These are phyloP conservation scores for Ciconia boyciana DNA, from an alignment of 2,113 vertebrate genomes.

Conservation along the genomic window DNA sequence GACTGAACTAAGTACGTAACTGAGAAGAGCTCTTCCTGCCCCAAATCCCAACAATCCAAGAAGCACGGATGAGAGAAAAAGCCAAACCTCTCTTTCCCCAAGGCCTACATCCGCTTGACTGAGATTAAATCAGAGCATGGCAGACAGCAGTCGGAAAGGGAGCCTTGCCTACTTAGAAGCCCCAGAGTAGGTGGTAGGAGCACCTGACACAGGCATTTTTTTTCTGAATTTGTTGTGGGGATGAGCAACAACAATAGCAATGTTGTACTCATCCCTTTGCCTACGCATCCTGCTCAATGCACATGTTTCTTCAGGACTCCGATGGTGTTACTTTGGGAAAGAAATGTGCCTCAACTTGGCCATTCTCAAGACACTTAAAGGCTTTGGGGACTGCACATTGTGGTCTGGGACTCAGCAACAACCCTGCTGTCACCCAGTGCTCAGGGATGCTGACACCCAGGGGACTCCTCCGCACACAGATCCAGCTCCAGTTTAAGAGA, in stretches of 20 bases:
- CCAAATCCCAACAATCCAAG: not conserved
- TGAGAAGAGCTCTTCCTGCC: not conserved
- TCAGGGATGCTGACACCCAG: not conserved
- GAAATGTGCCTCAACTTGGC: not conserved
- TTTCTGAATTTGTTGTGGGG: not conserved
- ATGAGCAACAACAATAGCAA: not conserved
- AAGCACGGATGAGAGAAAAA: not conserved
- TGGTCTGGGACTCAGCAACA: not conserved
- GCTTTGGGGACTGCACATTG: not conserved
- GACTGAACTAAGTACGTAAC: not conserved
- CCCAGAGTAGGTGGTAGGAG: not conserved
- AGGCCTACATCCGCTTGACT: not conserved
- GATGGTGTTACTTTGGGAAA: not conserved
- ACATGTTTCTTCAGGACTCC: fast-evolving
- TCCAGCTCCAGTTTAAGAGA: not conserved
- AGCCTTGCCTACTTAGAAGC: not conserved
- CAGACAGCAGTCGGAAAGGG: not conserved
- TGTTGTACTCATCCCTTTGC: not conserved
- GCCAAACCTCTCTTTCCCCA: not conserved
- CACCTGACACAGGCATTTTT: fast-evolving
- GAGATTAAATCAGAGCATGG: not conserved
- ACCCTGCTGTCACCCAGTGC: not conserved
- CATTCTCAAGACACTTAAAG: not conserved
- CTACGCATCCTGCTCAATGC: not conserved
- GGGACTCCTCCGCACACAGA: not conserved